phyloP scores from a whole-genome alignment of 2,888 invertebrate species.

The Volucella inflata region DNA sequence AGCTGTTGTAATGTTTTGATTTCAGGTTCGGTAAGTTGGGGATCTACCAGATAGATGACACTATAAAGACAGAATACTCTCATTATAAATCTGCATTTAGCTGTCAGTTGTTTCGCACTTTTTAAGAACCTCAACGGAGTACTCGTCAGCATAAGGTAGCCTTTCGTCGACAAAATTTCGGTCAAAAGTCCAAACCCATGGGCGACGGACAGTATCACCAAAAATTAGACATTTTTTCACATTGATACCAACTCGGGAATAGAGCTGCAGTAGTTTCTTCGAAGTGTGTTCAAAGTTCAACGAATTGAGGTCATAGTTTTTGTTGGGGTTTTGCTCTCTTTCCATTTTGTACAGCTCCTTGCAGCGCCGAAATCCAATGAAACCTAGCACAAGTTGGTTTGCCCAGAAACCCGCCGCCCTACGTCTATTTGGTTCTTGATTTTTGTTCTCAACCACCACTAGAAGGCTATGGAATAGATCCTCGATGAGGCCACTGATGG shows the following conservation, averaged over 20 bases:
- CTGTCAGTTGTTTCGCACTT: conserved; percentile 77
- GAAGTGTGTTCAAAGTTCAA: conserved; percentile 78
- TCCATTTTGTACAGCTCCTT: conserved; percentile 81
- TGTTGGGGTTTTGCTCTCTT: conserved; percentile 79
- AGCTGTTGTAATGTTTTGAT: conserved; percentile 73
- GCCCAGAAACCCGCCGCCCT: conserved; percentile 82
- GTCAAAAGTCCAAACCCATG: conserved; percentile 80
- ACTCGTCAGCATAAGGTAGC: conserved; percentile 77
- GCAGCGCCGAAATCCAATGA: conserved; percentile 80
- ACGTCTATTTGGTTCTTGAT: conserved; percentile 76
- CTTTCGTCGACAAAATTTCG: conserved; percentile 78
- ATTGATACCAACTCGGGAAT: conserved; percentile 79
- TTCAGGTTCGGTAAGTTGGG: conserved; percentile 77
- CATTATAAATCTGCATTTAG: neutral
- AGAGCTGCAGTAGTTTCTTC: conserved; percentile 77
- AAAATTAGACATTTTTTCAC: conserved; percentile 79
- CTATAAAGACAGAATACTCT: conserved; percentile 72
- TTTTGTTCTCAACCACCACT: conserved; percentile 79
- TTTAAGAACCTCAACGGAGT: conserved; percentile 79
- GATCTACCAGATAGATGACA: conserved; percentile 79
- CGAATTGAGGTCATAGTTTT: conserved; percentile 77
- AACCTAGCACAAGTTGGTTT: conserved; percentile 79
- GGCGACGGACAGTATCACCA: conserved; percentile 78
- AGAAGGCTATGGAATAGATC: conserved; percentile 80
- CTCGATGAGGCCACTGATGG: conserved; percentile 80